Percentiles rank a stretch among this genome's conserved stretches.
These are phyloP conservation scores for Columbina picui DNA, from an alignment of 2,113 vertebrate genomes.

Conservation along the genomic window DNA sequence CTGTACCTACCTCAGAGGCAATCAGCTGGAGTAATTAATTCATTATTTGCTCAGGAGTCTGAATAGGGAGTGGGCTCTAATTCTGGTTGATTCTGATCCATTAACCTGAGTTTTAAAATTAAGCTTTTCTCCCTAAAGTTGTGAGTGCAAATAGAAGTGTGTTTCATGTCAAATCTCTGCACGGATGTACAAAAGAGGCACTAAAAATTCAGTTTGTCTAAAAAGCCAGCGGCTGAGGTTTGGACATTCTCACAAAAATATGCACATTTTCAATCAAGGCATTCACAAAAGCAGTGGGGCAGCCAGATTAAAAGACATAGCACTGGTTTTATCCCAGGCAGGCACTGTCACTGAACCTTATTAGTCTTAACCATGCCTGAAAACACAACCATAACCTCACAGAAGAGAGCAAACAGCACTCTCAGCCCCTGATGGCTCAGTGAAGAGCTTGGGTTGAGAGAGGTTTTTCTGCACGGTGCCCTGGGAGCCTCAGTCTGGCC, in stretches of 20 bases:
- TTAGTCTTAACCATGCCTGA: neutral
- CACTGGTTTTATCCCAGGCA: neutral
- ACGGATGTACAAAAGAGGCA: neutral
- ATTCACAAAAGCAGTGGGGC: neutral
- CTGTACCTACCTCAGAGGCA: neutral
- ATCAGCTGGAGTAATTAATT: neutral
- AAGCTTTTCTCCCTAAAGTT: neutral
- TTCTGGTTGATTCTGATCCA: neutral
- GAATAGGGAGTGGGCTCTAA: neutral
- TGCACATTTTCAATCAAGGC: neutral
- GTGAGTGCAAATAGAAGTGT: neutral
- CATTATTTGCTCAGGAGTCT: neutral
- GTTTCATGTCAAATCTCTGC: neutral
- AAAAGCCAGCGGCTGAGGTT: neutral
- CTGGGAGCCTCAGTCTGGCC: neutral
- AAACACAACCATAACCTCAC: neutral
- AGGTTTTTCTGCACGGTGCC: neutral
- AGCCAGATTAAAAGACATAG: neutral
- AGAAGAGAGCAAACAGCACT: neutral
- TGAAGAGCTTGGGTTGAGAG: neutral
- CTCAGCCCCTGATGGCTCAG: neutral
- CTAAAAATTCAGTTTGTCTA: neutral
- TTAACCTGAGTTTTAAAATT: neutral
- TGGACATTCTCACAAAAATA: neutral
- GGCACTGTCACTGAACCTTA: neutral